Base-by-base conservation (phyloP, 2,797 vertebrate species). In the Xyrichtys novacula region DNA sequence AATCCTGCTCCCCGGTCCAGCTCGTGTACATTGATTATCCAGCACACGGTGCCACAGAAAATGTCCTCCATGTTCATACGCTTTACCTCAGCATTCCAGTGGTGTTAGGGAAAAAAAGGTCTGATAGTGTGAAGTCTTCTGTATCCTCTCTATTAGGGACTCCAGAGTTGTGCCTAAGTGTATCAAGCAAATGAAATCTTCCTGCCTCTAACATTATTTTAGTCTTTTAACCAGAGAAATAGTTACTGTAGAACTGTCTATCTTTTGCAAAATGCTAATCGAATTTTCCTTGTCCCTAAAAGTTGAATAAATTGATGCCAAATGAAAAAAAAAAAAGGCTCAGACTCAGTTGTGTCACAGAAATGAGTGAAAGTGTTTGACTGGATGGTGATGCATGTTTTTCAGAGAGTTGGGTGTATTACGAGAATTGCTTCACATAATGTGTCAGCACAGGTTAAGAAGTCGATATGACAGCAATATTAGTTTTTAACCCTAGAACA, bases 231-330 rank as follows among this genome's bases (percentile, higher is more conserved):
- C 89, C 83, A 84, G 76, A 91, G 80, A 87, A 69, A 16, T 72
- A 82, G 69, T 89, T 57, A 86, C 79, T 65, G 80, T 90, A 90
- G 69, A 91, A 83, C 32, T 84, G 85, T 89, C 70, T 90, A 88
- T 89, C 86, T 91, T 89, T 91, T 90, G 87, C 88, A 87, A 86
- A 90, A 85, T 87, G 87, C 89, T 92, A 88, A 88, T 88, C 42
- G 56, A 83, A 74, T 82, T 86, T 70, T 83, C 67, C 71, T 78
- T 85, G 68, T 89, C 81, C 90, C 65, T 65, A 48, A 71, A 86
- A 85, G 76, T 84, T 39, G 72, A 93, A 90, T 92, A 92, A 91
- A 92, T 65, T 89, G 78, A 92, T 92, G 91, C 92, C 89, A 92
- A 93, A 91, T 89, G 66, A 9, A 32, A 67, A 49, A 72, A 64